Evolutionary conservation across 2,888 invertebrate species (phyloP).

Genomic region (Smittia sp.): DNA sequence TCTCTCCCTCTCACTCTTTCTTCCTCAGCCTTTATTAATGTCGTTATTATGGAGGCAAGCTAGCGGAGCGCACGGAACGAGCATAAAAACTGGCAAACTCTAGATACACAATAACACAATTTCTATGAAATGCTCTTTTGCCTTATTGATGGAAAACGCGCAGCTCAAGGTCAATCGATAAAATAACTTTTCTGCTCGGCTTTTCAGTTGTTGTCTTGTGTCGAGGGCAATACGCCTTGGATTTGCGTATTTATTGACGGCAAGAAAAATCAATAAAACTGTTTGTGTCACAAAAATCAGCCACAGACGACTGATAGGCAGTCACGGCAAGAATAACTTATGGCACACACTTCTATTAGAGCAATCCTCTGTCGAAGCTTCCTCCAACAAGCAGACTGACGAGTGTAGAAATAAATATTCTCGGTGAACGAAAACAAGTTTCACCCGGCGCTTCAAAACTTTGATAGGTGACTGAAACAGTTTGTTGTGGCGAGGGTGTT

Average conservation of each 20-base stretch:
- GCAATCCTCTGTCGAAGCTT: too few species aligned
- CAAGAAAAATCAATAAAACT: neutral
- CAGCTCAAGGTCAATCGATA: constrained; percentile 16
- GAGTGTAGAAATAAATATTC: neutral
- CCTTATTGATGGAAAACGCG: constrained; percentile 2
- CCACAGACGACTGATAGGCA: neutral
- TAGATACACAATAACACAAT: constrained; percentile 29
- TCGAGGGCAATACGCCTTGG: too few species aligned
- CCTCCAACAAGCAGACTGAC: neutral
- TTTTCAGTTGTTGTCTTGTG: neutral
- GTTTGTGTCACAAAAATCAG: constrained; percentile 10
- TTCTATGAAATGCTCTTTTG: constrained; percentile 11
- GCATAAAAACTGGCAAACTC: constrained; percentile 6
- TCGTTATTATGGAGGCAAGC: constrained; percentile 28
- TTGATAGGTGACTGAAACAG: constrained; percentile 1
- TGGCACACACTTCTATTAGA: too few species aligned
- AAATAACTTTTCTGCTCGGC: neutral
- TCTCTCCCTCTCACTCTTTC: neutral
- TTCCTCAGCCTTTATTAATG: constrained; percentile 32
- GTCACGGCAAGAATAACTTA: neutral
- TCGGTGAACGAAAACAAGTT: neutral
- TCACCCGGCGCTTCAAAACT: neutral
- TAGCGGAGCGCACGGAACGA: neutral
- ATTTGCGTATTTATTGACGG: too few species aligned
- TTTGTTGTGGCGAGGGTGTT: neutral